phyloP scores from a whole-genome alignment of 2,888 invertebrate species.

The Apotomis capreana region DNA sequence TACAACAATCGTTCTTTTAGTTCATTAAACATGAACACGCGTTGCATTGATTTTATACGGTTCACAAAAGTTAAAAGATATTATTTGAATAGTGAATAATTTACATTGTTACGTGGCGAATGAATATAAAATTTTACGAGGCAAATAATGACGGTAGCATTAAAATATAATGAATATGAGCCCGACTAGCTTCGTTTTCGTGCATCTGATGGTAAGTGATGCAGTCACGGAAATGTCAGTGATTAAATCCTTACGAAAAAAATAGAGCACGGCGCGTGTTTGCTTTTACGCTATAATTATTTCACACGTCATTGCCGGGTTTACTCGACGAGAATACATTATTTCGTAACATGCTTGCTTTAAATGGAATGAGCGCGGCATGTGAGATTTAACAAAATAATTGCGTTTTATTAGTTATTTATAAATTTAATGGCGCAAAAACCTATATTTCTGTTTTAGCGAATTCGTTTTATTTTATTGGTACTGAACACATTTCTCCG shows the following conservation, averaged over 20 bases:
- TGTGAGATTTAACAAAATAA: constrained; percentile 4
- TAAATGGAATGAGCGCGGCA: constrained; percentile 15
- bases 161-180: constrained; percentile 53
- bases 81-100: constrained; percentile 50
- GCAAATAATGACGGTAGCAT: constrained; percentile 51
- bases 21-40: constrained; percentile 33
- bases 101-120: constrained; percentile 52
- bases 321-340: constrained; percentile 30
- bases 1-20: constrained; percentile 42
- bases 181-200: constrained; percentile 51
- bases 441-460: constrained; percentile 3
- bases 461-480: neutral
- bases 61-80: constrained; percentile 51
- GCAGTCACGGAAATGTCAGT: constrained; percentile 70
- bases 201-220: constrained; percentile 59
- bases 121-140: constrained; percentile 54
- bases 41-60: constrained; percentile 50
- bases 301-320: constrained; percentile 34
- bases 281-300: constrained; percentile 44
- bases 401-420: constrained; percentile 10
- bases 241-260: constrained; percentile 63
- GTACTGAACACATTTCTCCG: neutral
- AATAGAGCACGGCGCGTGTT: constrained; percentile 47
- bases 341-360: constrained; percentile 26
- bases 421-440: constrained; percentile 1